Evolutionary conservation across 2,113 vertebrate genomes (phyloP), one percentile per base, ranked within the genome.

Genomic region (Myrmophylax atrothorax): DNA sequence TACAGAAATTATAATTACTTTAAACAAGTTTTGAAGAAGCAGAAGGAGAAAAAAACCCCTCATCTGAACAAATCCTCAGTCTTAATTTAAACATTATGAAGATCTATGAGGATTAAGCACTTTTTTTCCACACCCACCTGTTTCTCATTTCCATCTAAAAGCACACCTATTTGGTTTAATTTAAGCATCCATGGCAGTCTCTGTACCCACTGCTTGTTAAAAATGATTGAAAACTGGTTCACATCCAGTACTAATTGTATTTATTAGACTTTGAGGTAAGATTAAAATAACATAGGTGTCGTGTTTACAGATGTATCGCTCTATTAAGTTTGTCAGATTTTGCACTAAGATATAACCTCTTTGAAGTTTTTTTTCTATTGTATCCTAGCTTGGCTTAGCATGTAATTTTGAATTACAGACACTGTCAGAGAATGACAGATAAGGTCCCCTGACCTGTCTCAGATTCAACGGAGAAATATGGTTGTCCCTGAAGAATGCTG

Each of bases 401-500:
- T 72, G 89, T 90, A 92, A 96, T 94, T 98, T 95, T 97, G 95
- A 97, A 97, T 97, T 94, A 95, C 25, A 95, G 93, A 83, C 38
- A 69, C 42, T 86, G 74, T 94, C 72, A 93, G 3, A 95, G 66
- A 95, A 93, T 94, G 94, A 96, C 78, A 88, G 82, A 91, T 87
- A 95, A 97, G 40, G 83, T 95, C 91, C 80, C 87, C 99, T 97
- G 89, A 99, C 99, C 99, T 96, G 99, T 98, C 78, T 99, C 98
- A 6, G 99, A 98, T 94, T 99, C 99, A 7, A 99, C 99, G 0
- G 99, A 99, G 97, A 99, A 99, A 97, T 99, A 99, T 13, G 99
- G 99, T 93, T 99, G 99, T n/a, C 99, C 99, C 97, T 99, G 98
- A 64, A 99, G 98, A 97, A 99, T 99, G 96, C 99, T 99, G 93